Evolutionary conservation across 1,140 invertebrate genomes (phyloP).

Genomic region (Cylas formicarius): DNA sequence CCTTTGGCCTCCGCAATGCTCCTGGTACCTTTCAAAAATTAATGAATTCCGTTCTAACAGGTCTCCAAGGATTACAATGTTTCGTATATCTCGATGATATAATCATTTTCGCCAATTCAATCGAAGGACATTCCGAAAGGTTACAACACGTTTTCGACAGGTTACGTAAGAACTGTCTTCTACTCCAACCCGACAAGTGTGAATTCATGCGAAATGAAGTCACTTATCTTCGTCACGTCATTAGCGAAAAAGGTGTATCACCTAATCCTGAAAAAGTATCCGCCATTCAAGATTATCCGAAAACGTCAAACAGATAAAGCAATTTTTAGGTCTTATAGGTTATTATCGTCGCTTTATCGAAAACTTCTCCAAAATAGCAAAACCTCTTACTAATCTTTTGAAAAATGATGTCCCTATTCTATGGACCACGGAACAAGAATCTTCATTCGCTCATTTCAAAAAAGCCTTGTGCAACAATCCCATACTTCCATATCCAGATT

Average conservation of each 20-base stretch:
- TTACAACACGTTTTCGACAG: slow-evolving; percentile 14
- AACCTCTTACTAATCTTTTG: slow-evolving; percentile 21
- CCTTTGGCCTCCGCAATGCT: slow-evolving; percentile 37
- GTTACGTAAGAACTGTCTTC: slow-evolving; percentile 9
- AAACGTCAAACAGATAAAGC: slow-evolving; percentile 30
- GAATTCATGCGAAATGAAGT: slow-evolving; percentile 37
- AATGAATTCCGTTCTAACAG: slow-evolving; percentile 38
- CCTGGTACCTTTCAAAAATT: slow-evolving; percentile 38
- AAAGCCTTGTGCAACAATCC: slow-evolving; percentile 37
- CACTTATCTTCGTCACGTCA: slow-evolving; percentile 36
- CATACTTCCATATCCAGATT: slow-evolving; percentile 39
- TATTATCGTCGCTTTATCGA: slow-evolving; percentile 25
- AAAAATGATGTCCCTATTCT: slow-evolving; percentile 19
- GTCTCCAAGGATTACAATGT: slow-evolving; percentile 33
- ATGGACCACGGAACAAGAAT: slow-evolving; percentile 17
- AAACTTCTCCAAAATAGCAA: slow-evolving; percentile 19
- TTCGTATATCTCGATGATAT: slow-evolving; percentile 42
- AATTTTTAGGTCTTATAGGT: slow-evolving; percentile 41
- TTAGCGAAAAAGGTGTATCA: slow-evolving; percentile 38
- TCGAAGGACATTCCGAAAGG: slow-evolving; percentile 29
- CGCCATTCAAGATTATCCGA: slow-evolving; percentile 38
- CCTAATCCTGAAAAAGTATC: slow-evolving; percentile 42
- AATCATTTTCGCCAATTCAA: slow-evolving; percentile 34
- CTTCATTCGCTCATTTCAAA: slow-evolving; percentile 41
- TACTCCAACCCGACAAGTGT: slow-evolving; percentile 38